Evolutionary conservation across 2,888 invertebrate species (phyloP), one percentile per base, ranked within the genome.

Genomic region (Lamellibrachia columna): DNA sequence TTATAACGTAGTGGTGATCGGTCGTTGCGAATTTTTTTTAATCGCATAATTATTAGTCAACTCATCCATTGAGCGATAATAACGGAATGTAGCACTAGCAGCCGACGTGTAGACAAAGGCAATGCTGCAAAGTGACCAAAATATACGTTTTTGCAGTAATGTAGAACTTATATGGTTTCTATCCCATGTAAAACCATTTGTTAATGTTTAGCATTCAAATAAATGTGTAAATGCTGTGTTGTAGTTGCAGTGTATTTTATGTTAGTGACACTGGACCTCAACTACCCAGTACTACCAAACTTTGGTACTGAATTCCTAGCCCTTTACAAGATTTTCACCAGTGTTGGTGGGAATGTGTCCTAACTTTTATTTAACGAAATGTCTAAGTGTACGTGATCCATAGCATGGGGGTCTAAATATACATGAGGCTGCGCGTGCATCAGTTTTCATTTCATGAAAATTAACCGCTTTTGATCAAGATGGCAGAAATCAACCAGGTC

Each of bases 61-160:
- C 75, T 75, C 75, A 75, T 75, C 15, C 22, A 75, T 6, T 75
- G 75, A 15, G 75, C 75, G 75, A 75, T 75, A 75, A 75, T 75
- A 75, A 75, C 15, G 22, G n/a, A 15, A 75, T 75, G 40, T 40
- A 40, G 40, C 40, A 40, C 40, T 40, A 40, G 40, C 75, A 22
- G 75, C 75, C n/a, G 11, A 75, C 75, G n/a, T 75, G 75, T 75
- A 75, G 75, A 75, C 75, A 75, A 75, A 75, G 75, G 75, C 75
- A 75, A 22, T 75, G 6, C 75, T 11, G 75, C 75, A 75, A 6
- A 22, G 15, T 75, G 75, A 75, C 2, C 22, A 75, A 75, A 75
- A 75, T 75, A 4, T 75, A 22, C 75, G 6, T 4, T 75, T 75
- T 75, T 75, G 15, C n/a, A 6, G n/a, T 75, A 75, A 75, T 75